Conservation (phyloP, 1,140 invertebrate species). For the Halesus radiatus region DNA sequence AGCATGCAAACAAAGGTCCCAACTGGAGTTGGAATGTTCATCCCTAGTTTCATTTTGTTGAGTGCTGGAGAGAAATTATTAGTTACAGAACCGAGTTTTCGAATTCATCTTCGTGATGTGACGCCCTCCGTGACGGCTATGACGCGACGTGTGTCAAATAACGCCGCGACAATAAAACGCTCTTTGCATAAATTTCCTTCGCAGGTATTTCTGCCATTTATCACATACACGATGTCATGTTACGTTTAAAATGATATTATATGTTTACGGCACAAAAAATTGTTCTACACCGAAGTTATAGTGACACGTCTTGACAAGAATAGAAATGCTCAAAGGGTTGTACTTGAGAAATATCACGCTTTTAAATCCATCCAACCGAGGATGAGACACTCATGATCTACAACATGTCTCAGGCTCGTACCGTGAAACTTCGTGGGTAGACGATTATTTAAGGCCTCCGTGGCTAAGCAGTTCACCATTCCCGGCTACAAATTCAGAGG, state of each 20-base stretch:
- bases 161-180: slow-evolving; percentile 22
- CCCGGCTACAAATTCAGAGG: no score
- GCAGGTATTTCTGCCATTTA: slow-evolving; percentile 26
- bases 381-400: no score
- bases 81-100: slow-evolving; percentile 15
- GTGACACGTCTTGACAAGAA: neutral
- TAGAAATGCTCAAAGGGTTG: no score
- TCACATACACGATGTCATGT: neutral
- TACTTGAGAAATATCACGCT: no score
- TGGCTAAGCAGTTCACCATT: no score
- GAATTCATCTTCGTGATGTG: slow-evolving; percentile 6
- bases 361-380: no score
- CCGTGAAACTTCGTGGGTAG: no score
- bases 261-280: neutral
- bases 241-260: neutral
- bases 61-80: slow-evolving; percentile 3
- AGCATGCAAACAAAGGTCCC: slow-evolving; percentile 7
- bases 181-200: slow-evolving; percentile 19
- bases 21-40: neutral
- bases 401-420: no score
- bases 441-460: no score
- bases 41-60: slow-evolving; percentile 20
- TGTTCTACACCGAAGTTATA: neutral
- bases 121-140: neutral
- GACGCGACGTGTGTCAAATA: slow-evolving; percentile 21